Evolutionary conservation across 2,888 invertebrate genomes (phyloP), one percentile per base, ranked within the genome.

Genomic region (Melanostoma mellinum): DNA sequence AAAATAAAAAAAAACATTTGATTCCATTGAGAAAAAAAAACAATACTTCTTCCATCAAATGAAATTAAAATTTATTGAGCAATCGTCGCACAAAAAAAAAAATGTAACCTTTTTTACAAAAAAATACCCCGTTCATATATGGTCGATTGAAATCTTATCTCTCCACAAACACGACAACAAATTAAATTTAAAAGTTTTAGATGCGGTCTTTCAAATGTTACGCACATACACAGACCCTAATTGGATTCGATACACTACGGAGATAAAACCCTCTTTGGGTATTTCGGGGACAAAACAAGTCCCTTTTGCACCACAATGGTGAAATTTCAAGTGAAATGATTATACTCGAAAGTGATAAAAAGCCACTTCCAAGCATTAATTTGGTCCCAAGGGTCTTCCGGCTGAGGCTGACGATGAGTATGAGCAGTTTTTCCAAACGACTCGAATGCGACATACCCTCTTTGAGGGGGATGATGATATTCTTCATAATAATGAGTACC

Each of bases 321-420:
- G 77, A 50, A 63, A 67, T 69, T 80, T 74, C 79, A 75, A 85
- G 75, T 79, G 75, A 72, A 52, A 68, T 71, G 76, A 80, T 80
- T 0, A 20, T 85, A 80, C 85, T 60, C 50, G 56, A 74, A 85
- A 82, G 80, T 84, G 86, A 84, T 86, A 86, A 85, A 86, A 86
- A 86, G 85, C 86, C 86, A 87, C 86, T 87, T 86, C 40, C 72
- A 50, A 79, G 85, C 81, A 87, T 86, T 87, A 87, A 87, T 87
- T 87, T 86, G 86, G 77, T 86, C 87, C 86, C 87, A 4, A 30
- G 86, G 69, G 87, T 86, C 65, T 58, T 69, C 56, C 36, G 40
- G 44, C 3, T 56, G 40, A 35, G 6, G 40, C 65, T 55, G 9
- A 76, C 58, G 53, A 61, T 71, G 58, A 56, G 20, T 20, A 20